Evolutionary conservation across 2,797 vertebrate genomes (phyloP), one percentile per base, ranked within the genome.

Genomic region (Phoeniculus purpureus): DNA sequence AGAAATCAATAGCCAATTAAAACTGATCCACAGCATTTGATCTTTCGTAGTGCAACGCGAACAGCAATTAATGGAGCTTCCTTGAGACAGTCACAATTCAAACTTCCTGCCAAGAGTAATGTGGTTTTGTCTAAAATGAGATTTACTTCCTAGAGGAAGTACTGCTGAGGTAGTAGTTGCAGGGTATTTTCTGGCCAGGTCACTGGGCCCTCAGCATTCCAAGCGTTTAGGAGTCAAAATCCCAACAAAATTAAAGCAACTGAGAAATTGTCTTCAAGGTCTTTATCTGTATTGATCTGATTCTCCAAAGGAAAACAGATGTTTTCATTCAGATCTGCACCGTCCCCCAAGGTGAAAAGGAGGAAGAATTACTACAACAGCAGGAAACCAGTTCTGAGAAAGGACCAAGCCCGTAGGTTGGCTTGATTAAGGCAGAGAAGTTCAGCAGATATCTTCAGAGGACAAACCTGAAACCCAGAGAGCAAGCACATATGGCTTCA

Each of bases 1-100:
- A 91, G 85, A 93, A 95, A 96, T 96, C 94, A 76, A 96, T 96
- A 97, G 87, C 94, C 96, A 97, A 96, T 97, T 97, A 96, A 96
- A 96, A 94, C 76, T 56, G 85, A 95, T 96, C 90, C 87, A 67
- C 87, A 67, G 81, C 71, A 80, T 95, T 95, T 97, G 95, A 96
- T 97, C 93, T 94, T 96, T 95, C 87, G 51, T 94, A 90, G 90
- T 82, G 82, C 86, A 93, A 60, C 94, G 87, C 89, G 89, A 96
- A 67, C 81, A 60, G 67, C 94, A 96, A 97, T 96, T 96, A 96
- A 96, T 92, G 91, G 88, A 61, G 67, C 81, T 89, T 91, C 82
- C 76, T 94, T 91, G 90, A 82, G 70, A 93, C 67, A 75, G 55
- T 94, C 89, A 81, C 90, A 91, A 93, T 91, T 91, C 93, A 94